Percentiles rank a stretch among this genome's conserved stretches.
phyloP scores from a whole-genome alignment of 2,888 invertebrate species.

The Meiosimyza platycephala region DNA sequence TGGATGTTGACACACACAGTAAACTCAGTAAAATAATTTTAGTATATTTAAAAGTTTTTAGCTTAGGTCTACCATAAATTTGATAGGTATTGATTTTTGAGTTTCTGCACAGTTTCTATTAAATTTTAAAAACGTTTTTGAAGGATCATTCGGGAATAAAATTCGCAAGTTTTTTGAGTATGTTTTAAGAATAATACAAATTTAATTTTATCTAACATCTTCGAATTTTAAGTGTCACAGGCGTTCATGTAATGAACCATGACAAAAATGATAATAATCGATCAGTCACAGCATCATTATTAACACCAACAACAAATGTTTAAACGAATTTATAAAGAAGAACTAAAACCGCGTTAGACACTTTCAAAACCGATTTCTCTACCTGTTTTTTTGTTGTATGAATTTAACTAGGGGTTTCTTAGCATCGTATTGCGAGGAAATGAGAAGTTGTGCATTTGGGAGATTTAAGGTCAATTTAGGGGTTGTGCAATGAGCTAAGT shows the following conservation, averaged over 20 bases:
- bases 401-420: constrained; percentile 50
- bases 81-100: no score
- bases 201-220: no score
- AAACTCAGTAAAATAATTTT: no score
- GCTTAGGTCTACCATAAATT: no score
- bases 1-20: no score
- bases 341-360: constrained; percentile 39
- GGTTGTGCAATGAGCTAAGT: constrained; percentile 50
- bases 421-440: constrained; percentile 55
- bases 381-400: constrained; percentile 33
- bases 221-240: no score
- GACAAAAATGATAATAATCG: constrained; percentile 37
- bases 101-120: no score
- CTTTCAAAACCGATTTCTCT: constrained; percentile 56
- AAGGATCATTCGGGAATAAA: no score
- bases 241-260: constrained; percentile 35
- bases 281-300: background rate
- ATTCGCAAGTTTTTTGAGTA: no score
- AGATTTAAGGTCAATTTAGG: constrained; percentile 66
- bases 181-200: no score
- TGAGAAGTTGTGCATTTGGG: constrained; percentile 67
- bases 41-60: no score
- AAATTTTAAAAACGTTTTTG: no score
- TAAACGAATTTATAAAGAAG: background rate
- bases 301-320: constrained; percentile 4